Conservation (phyloP, 2,113 vertebrate species). For the Chascanopsetta lugubris region DNA sequence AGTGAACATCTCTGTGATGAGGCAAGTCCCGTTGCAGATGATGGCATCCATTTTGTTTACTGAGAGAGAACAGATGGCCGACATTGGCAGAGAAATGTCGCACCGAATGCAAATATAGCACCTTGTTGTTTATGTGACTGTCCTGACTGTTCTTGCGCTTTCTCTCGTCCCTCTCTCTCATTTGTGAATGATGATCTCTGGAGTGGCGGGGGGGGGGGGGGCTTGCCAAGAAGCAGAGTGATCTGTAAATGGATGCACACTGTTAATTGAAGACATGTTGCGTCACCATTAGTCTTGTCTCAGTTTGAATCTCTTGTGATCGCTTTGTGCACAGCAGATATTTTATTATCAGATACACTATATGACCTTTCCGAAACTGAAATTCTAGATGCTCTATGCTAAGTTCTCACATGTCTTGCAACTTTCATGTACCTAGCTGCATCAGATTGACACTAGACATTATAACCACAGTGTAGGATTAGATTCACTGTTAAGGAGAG, state of each 20-base stretch:
- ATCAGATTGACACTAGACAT: not conserved
- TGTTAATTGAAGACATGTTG: slow-evolving; percentile 13
- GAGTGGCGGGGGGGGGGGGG: not conserved
- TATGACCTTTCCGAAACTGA: too few relatives aligned
- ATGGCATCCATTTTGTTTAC: slow-evolving; percentile 55
- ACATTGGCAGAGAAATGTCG: slow-evolving; percentile 69
- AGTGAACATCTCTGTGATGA: slow-evolving; percentile 30
- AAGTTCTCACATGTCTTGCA: not conserved
- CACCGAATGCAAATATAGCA: slow-evolving; percentile 77
- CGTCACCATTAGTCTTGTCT: not conserved
- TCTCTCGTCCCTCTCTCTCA: slow-evolving; percentile 49
- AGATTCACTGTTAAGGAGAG: not conserved
- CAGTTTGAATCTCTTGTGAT: not conserved
- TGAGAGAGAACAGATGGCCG: slow-evolving; percentile 74
- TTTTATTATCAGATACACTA: too few relatives aligned
- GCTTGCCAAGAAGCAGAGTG: not conserved
- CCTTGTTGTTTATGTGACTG: slow-evolving; percentile 70
- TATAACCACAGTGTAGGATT: too few relatives aligned
- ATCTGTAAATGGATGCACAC: not conserved
- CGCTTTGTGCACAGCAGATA: slow-evolving; percentile 13
- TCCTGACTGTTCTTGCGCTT: slow-evolving; percentile 67
- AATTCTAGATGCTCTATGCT: not conserved
- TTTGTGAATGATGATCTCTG: not conserved
- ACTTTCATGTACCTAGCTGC: not conserved
- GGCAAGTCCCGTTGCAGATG: slow-evolving; percentile 28